Evolutionary conservation across 1,140 invertebrate genomes (phyloP).

Genomic region (Phocides pigmalion): DNA sequence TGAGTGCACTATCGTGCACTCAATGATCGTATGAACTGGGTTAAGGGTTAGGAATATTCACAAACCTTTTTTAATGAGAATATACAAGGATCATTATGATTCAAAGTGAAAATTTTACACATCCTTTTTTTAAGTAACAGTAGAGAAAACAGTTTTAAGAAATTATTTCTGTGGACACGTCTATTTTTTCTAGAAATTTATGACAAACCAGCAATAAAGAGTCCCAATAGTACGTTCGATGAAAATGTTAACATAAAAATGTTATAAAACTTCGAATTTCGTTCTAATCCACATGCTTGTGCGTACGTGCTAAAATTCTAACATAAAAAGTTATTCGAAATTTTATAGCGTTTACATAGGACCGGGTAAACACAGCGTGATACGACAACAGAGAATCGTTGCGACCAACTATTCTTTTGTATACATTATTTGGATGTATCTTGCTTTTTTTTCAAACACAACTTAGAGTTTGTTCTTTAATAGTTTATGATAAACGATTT

Average conservation of each 20-base stretch:
- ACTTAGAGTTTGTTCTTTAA: not conserved
- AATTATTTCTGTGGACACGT: too few species aligned
- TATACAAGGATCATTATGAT: slow-evolving; percentile 5
- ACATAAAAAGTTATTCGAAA: slow-evolving; percentile 15
- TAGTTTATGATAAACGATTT: too few species aligned
- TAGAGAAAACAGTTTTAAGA: not conserved
- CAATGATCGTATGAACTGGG: slow-evolving; percentile 12
- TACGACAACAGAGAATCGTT: not conserved
- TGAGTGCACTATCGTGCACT: slow-evolving; percentile 22
- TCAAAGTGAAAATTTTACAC: too few species aligned
- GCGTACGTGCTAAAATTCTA: slow-evolving; percentile 7
- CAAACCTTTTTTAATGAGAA: slow-evolving; percentile 22
- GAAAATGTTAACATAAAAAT: not conserved
- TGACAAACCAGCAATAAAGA: not conserved
- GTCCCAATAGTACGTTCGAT: not conserved
- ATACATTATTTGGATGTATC: not conserved
- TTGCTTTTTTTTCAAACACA: not conserved
- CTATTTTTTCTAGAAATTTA: not conserved
- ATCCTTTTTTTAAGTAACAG: too few species aligned
- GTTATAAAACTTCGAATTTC: not conserved
- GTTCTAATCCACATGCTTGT: not conserved
- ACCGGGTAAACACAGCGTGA: not conserved
- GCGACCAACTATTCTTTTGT: not conserved
- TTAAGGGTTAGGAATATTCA: slow-evolving; percentile 15
- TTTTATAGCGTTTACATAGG: slow-evolving; percentile 11